Evolutionary conservation across 2,888 invertebrate genomes (phyloP), one percentile per base, ranked within the genome.

Genomic region (Calameuta filiformis): DNA sequence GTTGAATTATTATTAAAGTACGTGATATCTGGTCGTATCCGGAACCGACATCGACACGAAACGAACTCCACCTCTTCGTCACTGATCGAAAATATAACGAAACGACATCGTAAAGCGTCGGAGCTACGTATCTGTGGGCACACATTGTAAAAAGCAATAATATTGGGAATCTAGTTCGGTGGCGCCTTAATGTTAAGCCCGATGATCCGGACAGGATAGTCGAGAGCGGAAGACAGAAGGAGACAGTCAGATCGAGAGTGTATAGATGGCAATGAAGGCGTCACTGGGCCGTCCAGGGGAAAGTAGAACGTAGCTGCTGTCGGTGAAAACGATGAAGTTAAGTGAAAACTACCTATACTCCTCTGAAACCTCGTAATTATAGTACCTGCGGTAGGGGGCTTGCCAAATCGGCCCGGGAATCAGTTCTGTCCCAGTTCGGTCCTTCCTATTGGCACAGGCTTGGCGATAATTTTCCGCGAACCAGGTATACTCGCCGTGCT

Each of bases 271-370:
- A 15, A 33, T 12, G 74, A 11, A 34, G 30, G 74, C 34, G 74
- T 33, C 35, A 34, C 33, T 34, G 74, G 74, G 35, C 15, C 75
- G 75, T 76, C 79, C 83, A 86, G 82, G 89, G 88, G 90, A 90
- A 90, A 91, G 91, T 90, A 89, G 90, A 91, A 90, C 90, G 87
- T 77, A 82, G 85, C 82, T 69, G 31, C 73, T 83, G 81, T 81
- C 77, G 89, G 89, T 90, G 91, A 90, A 90, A 91, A 90, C 89
- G 88, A 90, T 90, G 89, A 89, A 91, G 90, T 90, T 88, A 81
- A 88, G 90, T 89, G 90, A 90, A 90, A 90, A 90, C 88, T 86
- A 81, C 82, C 85, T 85, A 80, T 83, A 83, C 85, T 79, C 77
- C 83, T 82, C 80, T 81, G 84, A 84, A 86, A 85, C 84, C 68